Evolutionary conservation across 2,797 vertebrate species (phyloP), one percentile per base, ranked within the genome.

Genomic region (Nasua narica): DNA sequence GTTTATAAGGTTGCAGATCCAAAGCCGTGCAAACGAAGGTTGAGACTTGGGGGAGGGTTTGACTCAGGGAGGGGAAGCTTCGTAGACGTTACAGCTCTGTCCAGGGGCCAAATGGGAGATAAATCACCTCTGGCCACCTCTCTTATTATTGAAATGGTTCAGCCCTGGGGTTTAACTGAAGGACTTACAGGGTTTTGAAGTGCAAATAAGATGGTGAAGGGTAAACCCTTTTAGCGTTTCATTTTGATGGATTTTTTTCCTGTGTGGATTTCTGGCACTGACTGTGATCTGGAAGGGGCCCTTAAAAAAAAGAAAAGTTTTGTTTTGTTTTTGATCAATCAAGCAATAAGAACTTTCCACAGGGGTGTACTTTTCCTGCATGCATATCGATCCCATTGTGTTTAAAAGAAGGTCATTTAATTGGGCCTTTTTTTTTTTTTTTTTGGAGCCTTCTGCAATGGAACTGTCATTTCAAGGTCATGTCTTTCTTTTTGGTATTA

Each of bases 191-290:
- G 97, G 98, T 98, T 99, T 99, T 99, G 99, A 99, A 99, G 98
- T 99, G 98, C 98, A 99, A 99, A 99, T 99, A 98, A 98, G 96
- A 96, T 98, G 97, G 98, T 97, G 98, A 99, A 99, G 98, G 98
- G 98, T 98, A 98, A 98, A 98, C 97, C 98, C 97, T 98, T 99
- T 99, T 98, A 99, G 98, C 98, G 98, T 98, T 98, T 98, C 98
- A 98, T 98, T 98, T 98, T 99, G 98, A 99, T 99, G 98, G 98
- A 98, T 99, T 98, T 98, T 98, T 98, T 97, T 95, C 94, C 98
- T 98, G 40, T 98, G 98, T 98, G 97, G 98, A 98, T 98, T 98
- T 99, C 98, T 99, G 98, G 98, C 98, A 98, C 98, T 98, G 98
- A 98, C 97, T 98, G 96, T 98, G 98, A 98, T 99, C 97, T 99